Base-by-base conservation (phyloP, 1,140 invertebrate genomes). In the Tetramorium parvispinum region DNA sequence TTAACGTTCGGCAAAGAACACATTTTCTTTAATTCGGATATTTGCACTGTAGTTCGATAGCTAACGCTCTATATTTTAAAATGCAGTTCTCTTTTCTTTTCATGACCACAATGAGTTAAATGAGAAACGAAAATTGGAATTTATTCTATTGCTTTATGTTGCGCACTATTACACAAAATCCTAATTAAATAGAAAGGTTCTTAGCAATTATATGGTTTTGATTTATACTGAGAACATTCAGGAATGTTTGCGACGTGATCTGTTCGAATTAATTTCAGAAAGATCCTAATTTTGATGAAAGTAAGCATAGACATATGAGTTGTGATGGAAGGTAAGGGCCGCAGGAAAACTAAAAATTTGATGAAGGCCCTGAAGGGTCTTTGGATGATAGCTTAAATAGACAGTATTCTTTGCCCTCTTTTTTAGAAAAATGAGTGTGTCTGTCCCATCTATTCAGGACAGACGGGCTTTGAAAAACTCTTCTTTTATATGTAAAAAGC, bases 231-330 rank as follows among this genome's bases (percentile, higher is more conserved):
- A 6, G 75, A 5, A 61, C 8, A 49, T 61, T 46, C 16, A 24
- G 7, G 11, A 13, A 4, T 18, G 55, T 76, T 76, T 40, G 40
- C 24, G 32, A 40, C 7, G 40, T 16, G 32, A 40, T 7, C 53
- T 6, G 24, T 63, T 46, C n/a, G 37, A 51, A 13, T 13, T 11
- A 24, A 53, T 66, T 61, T 79, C 53, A 55, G 21, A 24, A 18
- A 81, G 61, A 13, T 4, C 32, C 24, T 79, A 65, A 68, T 81
- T 81, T 81, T 68, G 63, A 68, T 81, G 63, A 63, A 46, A 18
- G 57, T 46, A 49, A 61, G 18, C 57, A 11, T 43, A 32, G 40
- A 77, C 13, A 46, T 0, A 37, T 3, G 18, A 1, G n/a, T 21
- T 2, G 24, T 27, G 49, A 51, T n/a, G 46, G 8, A 53, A 68